These are phyloP conservation scores for Taxidea taxus DNA, from an alignment of 2,113 vertebrate species.

Conservation along the genomic window DNA sequence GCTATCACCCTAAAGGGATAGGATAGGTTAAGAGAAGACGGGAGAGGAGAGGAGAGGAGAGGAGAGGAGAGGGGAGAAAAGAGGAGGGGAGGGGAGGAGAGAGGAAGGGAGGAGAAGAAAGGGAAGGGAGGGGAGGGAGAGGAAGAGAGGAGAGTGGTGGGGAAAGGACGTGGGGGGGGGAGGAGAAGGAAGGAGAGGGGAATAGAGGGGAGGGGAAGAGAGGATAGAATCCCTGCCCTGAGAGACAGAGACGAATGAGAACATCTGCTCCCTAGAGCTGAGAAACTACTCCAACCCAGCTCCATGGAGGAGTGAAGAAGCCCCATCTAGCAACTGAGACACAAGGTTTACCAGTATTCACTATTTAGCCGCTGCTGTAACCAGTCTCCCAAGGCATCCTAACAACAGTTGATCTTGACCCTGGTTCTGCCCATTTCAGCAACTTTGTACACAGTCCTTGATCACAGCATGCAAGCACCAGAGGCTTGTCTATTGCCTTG, in stretches of 20 bases:
- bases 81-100: not conserved
- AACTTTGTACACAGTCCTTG: not conserved
- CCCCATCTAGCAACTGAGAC: not conserved
- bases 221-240: too few relatives aligned
- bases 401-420: not conserved
- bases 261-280: not conserved
- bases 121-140: not conserved
- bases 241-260: not conserved
- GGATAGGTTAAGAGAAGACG: not conserved
- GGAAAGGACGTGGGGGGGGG: too few relatives aligned
- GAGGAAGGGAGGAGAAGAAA: not conserved
- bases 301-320: not conserved
- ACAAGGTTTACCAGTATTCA: not conserved
- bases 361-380: not conserved
- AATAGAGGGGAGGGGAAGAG: not conserved
- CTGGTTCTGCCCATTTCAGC: not conserved
- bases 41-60: not conserved
- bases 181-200: not conserved
- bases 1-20: not conserved
- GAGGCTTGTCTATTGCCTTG: not conserved
- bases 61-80: fast-evolving
- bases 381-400: not conserved
- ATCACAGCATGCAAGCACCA: not conserved
- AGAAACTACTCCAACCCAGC: not conserved
- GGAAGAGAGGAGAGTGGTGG: not conserved